Evolutionary conservation across 2,888 invertebrate genomes (phyloP).

Genomic region (Phyto melanocephala): DNA sequence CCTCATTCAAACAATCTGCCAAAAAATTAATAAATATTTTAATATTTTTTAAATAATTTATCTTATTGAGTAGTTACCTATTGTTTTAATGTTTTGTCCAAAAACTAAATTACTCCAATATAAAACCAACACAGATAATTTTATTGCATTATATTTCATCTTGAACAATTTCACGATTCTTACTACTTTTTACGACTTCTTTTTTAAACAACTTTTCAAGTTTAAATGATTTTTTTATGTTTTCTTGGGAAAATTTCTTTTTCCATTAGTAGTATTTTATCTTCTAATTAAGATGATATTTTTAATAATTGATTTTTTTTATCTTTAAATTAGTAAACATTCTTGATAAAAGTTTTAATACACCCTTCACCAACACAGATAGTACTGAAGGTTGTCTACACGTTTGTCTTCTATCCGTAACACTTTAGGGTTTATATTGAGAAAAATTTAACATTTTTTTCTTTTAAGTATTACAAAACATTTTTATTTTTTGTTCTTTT

Average conservation of each 20-base stretch:
- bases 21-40: not conserved
- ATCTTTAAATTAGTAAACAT: conserved; percentile 49
- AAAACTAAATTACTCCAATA: not conserved
- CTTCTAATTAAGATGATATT: conserved; percentile 35
- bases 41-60: not conserved
- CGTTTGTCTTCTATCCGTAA: too few relatives aligned
- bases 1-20: conserved; percentile 61
- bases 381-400: too few relatives aligned
- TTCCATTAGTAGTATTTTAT: not conserved
- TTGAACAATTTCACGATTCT: not conserved
- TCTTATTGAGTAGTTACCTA: not conserved
- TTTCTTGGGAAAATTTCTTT: not conserved
- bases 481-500: too few relatives aligned
- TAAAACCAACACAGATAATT: not conserved
- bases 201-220: not conserved
- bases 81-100: not conserved
- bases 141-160: conserved; percentile 4
- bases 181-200: not conserved
- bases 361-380: too few relatives aligned
- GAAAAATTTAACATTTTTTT: too few relatives aligned
- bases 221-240: conserved; percentile 18
- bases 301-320: conserved; percentile 39
- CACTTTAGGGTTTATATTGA: too few relatives aligned
- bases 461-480: too few relatives aligned
- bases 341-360: conserved; percentile 50